phyloP scores from a whole-genome alignment of 2,113 vertebrate species.

The Numenius arquata region DNA sequence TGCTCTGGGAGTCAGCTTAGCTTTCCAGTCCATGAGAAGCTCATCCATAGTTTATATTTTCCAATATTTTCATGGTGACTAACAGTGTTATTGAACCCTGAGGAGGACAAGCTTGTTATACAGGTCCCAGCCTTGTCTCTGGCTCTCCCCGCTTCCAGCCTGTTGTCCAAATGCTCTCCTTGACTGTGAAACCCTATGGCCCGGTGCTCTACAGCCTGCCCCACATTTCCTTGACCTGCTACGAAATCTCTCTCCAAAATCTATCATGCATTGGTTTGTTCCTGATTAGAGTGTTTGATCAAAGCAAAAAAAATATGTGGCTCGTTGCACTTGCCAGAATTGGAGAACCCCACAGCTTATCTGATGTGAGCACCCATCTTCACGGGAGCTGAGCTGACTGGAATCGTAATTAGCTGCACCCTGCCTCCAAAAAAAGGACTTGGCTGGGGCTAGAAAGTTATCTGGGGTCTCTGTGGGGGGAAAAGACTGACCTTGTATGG shows the following conservation, averaged over 20 bases:
- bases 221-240: background rate
- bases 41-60: conserved; percentile 10
- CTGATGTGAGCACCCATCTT: background rate
- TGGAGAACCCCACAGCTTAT: background rate
- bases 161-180: background rate
- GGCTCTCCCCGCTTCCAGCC: background rate
- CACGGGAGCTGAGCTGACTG: background rate
- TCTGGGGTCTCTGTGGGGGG: background rate
- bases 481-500: background rate
- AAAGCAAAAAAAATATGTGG: background rate
- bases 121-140: background rate
- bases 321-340: background rate
- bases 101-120: background rate
- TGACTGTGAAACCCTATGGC: background rate
- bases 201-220: background rate
- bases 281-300: background rate
- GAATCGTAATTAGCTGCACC: background rate
- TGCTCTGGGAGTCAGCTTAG: background rate
- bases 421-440: background rate
- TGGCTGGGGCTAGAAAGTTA: background rate
- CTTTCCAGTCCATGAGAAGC: background rate
- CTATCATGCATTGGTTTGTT: background rate
- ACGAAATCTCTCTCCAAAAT: background rate
- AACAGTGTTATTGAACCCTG: conserved; percentile 16
- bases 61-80: conserved; percentile 11